A percentile compares a stretch with the other conserved stretches of the same genome.
phyloP scores from a whole-genome alignment of 2,888 invertebrate species.

The Cataglyphis albicans region DNA sequence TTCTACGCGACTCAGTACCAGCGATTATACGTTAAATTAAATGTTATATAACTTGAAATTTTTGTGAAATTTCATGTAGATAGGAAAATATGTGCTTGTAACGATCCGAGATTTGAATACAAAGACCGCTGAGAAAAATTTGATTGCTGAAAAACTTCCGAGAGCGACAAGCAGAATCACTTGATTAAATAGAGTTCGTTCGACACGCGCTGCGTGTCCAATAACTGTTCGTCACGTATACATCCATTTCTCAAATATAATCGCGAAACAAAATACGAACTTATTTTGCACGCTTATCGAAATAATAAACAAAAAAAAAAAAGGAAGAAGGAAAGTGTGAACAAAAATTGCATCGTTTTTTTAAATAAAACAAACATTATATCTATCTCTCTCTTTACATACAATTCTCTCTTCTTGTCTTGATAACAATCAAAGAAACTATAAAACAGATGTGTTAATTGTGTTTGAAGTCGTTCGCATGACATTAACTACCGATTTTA shows the following conservation, averaged over 20 bases:
- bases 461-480: neutral
- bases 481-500: neutral
- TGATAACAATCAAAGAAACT: neutral
- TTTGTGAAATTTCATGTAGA: constrained; percentile 31
- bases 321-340: neutral
- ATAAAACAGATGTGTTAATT: constrained; percentile 41
- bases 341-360: constrained; percentile 14
- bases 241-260: constrained; percentile 27
- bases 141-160: constrained; percentile 15
- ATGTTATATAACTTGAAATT: constrained; percentile 55
- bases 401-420: neutral
- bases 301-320: constrained; percentile 14
- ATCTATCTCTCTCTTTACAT: neutral
- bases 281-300: constrained; percentile 1
- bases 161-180: constrained; percentile 50
- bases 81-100: neutral
- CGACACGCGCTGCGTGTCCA: constrained; percentile 43
- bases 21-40: constrained; percentile 45
- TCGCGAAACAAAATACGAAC: constrained; percentile 25
- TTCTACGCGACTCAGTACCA: constrained; percentile 17
- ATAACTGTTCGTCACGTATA: neutral
- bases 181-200: constrained; percentile 66
- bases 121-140: constrained; percentile 2
- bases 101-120: neutral
- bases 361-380: neutral